A percentile compares a stretch with the other conserved stretches of the same genome.
Evolutionary conservation across 2,113 vertebrate species (phyloP).

Genomic region (Struthidea cinerea): DNA sequence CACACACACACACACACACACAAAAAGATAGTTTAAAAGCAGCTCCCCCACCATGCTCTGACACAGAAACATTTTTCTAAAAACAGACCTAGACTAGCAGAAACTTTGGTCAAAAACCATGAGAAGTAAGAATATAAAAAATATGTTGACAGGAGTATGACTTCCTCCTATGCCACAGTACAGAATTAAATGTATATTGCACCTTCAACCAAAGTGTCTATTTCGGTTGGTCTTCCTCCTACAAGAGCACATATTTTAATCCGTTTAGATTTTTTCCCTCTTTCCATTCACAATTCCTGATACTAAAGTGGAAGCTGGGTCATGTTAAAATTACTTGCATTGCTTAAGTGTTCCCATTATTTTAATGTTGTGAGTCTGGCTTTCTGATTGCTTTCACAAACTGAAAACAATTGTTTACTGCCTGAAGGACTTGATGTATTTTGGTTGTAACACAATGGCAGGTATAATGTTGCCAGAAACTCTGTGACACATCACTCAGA

Average conservation of each 20-base stretch:
- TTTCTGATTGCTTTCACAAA: slow-evolving; percentile 69
- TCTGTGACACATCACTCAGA: not conserved
- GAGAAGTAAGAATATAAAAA: not conserved
- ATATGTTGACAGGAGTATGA: not conserved
- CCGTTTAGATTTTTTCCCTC: not conserved
- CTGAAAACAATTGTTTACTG: slow-evolving; percentile 67
- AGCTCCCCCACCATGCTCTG: slow-evolving; percentile 14
- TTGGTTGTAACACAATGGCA: not conserved
- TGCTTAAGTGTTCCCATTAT: not conserved
- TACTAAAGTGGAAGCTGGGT: not conserved
- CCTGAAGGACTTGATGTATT: slow-evolving; percentile 14
- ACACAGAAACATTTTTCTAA: slow-evolving; percentile 39
- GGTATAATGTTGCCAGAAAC: not conserved
- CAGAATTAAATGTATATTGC: not conserved
- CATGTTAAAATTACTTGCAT: not conserved
- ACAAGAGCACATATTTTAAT: slow-evolving; percentile 29
- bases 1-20: not conserved
- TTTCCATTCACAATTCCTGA: slow-evolving; percentile 9
- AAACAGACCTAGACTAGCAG: not conserved
- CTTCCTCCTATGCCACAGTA: not conserved
- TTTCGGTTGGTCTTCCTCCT: slow-evolving; percentile 28
- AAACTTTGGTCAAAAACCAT: slow-evolving; percentile 15
- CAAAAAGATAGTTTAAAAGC: not conserved
- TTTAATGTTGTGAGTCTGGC: not conserved
- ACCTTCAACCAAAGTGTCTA: slow-evolving; percentile 5